phyloP scores from a whole-genome alignment of 2,113 vertebrate genomes.

The Bubo blakistoni region DNA sequence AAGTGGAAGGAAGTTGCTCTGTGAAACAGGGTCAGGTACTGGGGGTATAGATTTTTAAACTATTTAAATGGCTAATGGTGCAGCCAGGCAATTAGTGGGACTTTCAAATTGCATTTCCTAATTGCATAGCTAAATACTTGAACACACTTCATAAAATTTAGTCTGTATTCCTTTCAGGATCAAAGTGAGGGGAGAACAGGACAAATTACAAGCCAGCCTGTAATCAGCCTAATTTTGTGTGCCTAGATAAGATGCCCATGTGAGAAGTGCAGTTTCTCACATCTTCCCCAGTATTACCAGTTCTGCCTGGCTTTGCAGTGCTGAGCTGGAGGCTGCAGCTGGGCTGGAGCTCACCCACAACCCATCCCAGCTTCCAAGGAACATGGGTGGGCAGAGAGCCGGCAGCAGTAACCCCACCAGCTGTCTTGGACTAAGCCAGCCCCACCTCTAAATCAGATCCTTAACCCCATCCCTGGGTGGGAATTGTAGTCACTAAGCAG shows the following conservation, averaged over 20 bases:
- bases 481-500: not conserved
- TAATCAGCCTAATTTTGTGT: not conserved
- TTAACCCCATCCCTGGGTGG: not conserved
- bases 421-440: not conserved
- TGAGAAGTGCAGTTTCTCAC: not conserved
- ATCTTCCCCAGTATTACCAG: not conserved
- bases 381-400: fast-evolving
- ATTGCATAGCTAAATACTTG: not conserved
- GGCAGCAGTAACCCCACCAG: not conserved
- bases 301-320: not conserved
- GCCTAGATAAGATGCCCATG: not conserved
- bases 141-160: not conserved
- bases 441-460: not conserved
- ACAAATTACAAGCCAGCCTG: not conserved
- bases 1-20: not conserved
- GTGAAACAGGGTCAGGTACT: not conserved
- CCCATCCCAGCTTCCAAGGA: not conserved
- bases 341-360: not conserved
- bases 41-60: not conserved
- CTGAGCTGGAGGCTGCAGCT: not conserved
- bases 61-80: not conserved
- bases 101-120: not conserved
- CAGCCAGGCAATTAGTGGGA: not conserved
- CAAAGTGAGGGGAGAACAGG: not conserved
- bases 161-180: not conserved